phyloP scores from a whole-genome alignment of 2,888 invertebrate genomes.

The Rhimphoctona megacephalus region DNA sequence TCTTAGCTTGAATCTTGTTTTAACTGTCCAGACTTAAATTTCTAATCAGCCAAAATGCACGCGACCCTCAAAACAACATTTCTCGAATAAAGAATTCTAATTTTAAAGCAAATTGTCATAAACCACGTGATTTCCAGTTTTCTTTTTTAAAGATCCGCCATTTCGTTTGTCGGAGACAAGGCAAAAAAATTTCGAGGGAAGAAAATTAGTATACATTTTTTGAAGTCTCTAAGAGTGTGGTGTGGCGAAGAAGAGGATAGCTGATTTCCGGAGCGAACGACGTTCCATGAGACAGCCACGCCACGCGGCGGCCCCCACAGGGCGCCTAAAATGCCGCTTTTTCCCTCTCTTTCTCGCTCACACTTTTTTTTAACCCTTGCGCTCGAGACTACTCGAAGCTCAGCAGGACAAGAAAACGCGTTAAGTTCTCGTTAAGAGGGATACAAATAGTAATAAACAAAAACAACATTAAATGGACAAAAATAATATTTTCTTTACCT shows the following conservation, averaged over 20 bases:
- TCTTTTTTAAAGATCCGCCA: slow-evolving; percentile 48
- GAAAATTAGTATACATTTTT: slow-evolving; percentile 45
- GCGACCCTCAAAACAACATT: background rate
- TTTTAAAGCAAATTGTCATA: background rate
- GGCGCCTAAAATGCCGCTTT: slow-evolving; percentile 66
- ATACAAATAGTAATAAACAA: background rate
- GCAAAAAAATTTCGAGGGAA: slow-evolving; percentile 28
- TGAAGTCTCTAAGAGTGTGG: slow-evolving; percentile 44
- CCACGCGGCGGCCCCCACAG: slow-evolving; percentile 69
- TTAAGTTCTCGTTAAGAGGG: background rate
- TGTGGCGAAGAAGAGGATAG: slow-evolving; percentile 69
- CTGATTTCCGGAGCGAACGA: slow-evolving; percentile 70
- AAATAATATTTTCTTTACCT: slow-evolving; percentile 33
- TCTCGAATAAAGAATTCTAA: background rate
- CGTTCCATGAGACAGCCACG: slow-evolving; percentile 63
- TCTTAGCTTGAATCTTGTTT: background rate
- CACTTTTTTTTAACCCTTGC: slow-evolving; percentile 44
- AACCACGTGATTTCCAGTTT: background rate
- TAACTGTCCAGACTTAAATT: background rate
- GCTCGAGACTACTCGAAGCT: slow-evolving; percentile 52
- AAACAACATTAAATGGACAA: background rate
- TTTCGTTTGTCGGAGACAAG: slow-evolving; percentile 24
- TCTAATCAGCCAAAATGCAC: background rate
- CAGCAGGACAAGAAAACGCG: slow-evolving; percentile 46
- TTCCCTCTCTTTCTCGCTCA: slow-evolving; percentile 13